These are phyloP conservation scores for Formicarius rufipectus DNA, from an alignment of 2,113 vertebrate species.

Conservation along the genomic window DNA sequence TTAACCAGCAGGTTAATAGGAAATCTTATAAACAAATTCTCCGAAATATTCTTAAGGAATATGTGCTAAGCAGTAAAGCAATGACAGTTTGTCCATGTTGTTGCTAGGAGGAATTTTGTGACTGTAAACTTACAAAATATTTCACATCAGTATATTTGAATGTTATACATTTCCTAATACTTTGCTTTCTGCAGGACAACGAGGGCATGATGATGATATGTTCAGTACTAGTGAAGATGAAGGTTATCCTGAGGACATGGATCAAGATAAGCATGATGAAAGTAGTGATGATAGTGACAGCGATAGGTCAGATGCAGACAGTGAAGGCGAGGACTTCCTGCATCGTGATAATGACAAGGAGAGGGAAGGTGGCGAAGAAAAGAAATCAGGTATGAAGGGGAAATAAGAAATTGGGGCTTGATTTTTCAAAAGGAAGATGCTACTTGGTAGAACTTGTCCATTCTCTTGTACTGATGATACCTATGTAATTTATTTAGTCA, in stretches of 20 bases:
- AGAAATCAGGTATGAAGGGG: conserved; percentile 65
- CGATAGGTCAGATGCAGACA: conserved; percentile 84
- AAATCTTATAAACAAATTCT: neutral
- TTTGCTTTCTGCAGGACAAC: conserved; percentile 62
- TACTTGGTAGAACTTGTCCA: neutral
- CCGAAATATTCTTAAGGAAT: neutral
- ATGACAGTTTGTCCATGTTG: neutral
- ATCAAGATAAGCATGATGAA: conserved; percentile 83
- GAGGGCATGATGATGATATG: conserved; percentile 75
- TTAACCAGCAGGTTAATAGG: neutral
- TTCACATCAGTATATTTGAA: neutral
- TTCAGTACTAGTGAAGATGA: conserved; percentile 83
- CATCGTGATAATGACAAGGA: conserved; percentile 80
- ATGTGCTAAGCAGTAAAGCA: neutral
- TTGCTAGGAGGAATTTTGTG: neutral
- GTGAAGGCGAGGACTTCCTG: conserved; percentile 87
- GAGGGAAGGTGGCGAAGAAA: conserved; percentile 74
- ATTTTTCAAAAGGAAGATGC: neutral
- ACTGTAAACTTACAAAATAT: neutral
- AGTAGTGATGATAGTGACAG: conserved; percentile 89
- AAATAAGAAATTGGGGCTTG: neutral
- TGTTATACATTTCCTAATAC: neutral
- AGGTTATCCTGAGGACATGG: conserved; percentile 82
- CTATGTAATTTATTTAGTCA: neutral
- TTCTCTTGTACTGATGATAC: neutral